Base-by-base conservation (phyloP, 2,113 vertebrate species). In the Furnarius figulus region DNA sequence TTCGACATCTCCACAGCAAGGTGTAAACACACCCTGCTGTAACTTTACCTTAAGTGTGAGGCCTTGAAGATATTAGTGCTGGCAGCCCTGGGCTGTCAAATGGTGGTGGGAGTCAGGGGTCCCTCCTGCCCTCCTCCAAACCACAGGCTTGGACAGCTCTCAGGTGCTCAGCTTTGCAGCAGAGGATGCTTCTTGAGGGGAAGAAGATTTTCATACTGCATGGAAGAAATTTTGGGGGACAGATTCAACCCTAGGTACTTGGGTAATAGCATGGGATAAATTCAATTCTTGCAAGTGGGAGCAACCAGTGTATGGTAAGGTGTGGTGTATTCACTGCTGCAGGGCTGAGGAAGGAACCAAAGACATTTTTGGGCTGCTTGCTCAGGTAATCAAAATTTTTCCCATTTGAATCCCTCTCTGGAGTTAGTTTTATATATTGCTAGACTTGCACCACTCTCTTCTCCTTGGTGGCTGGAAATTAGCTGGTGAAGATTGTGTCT, bases 61-160 rank as follows among this genome's bases (percentile, higher is more conserved):
- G 24, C 21, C 52, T 93, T 78, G 61, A 82, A 87, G 53, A 58
- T 50, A 6, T 1, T 31, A 30, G 59, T n/a, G 40, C 76, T 42
- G 59, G 46, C 59, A 73, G 35, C 28, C 24, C 39, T 20, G 35
- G 24, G 47, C 47, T 87, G 42, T 46, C 61, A 56, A 59, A 23
- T 0, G 0, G 19, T 44, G 46, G 16, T 28, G 53, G 13, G 16
- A 20, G 6, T 59, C 1, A 1, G 0, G 0, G 14, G 37, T 62
- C 25, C 12, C 22, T 83, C 44, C 67, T 73, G 49, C 37, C 65
- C 8, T 83, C 23, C 37, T 83, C 58, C 4, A 2, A 61, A 49
- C 44, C 6, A 0, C 56, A 44, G n/a, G 52, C 71, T 83, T 8
- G 6, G 35, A 27, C 52, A 33, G 65, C 50, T 78, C 56, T 59